A percentile compares a stretch with the other conserved stretches of the same genome.
Evolutionary conservation across 2,888 invertebrate species (phyloP).

Genomic region (Pristionchus fissidentatus): DNA sequence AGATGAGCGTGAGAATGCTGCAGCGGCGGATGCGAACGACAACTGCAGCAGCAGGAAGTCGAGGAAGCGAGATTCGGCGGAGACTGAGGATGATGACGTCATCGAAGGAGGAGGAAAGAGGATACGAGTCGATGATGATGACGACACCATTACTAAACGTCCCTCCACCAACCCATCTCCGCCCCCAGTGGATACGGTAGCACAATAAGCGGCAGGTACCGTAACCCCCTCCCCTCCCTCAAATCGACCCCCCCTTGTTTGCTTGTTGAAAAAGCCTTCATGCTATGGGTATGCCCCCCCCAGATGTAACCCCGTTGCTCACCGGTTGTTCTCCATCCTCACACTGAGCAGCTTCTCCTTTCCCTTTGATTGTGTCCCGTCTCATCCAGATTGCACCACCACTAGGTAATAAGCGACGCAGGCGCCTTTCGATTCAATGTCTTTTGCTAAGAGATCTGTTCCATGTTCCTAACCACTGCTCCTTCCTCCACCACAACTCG

Average conservation of each 20-base stretch:
- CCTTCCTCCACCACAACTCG: not conserved
- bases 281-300: not conserved
- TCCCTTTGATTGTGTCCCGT: not conserved
- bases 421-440: no score
- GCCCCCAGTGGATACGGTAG: constrained; percentile 14
- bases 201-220: not conserved
- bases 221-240: not conserved
- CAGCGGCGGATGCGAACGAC: not conserved
- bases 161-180: constrained; percentile 2
- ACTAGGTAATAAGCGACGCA: constrained; percentile 37
- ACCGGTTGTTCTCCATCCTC: not conserved
- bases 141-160: not conserved
- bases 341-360: not conserved
- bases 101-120: constrained; percentile 10
- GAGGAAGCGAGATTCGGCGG: constrained; percentile 3
- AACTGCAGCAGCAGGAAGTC: not conserved
- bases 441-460: constrained; percentile 32
- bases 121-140: not conserved
- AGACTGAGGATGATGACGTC: not conserved
- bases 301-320: not conserved
- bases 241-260: not conserved
- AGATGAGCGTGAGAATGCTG: not conserved
- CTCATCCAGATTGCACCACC: not conserved
- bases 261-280: not conserved
- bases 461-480: no score